phyloP scores from a whole-genome alignment of 2,888 invertebrate genomes.

The Liposcelis brunnea region DNA sequence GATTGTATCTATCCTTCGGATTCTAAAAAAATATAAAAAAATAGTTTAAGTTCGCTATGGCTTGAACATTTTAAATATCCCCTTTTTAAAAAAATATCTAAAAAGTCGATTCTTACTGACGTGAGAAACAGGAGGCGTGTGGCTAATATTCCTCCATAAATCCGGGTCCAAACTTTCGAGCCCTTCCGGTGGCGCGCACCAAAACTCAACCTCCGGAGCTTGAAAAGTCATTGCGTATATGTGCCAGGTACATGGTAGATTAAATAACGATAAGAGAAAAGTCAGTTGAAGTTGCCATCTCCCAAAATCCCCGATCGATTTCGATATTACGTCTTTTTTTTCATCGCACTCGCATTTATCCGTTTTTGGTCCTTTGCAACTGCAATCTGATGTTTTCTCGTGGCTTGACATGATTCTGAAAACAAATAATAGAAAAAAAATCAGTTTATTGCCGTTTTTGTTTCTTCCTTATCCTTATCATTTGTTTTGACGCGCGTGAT shows the following conservation, averaged over 20 bases:
- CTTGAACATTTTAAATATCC: too few relatives aligned
- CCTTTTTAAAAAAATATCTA: too few relatives aligned
- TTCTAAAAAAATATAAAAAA: conserved; percentile 15
- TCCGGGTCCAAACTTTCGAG: conserved; percentile 34
- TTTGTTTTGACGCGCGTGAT: too few relatives aligned
- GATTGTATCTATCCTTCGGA: conserved; percentile 29
- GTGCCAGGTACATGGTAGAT: conserved; percentile 66
- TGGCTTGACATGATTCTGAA: too few relatives aligned
- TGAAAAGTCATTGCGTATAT: conserved; percentile 61
- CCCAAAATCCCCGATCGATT: conserved; percentile 55
- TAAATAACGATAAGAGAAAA: conserved; percentile 53
- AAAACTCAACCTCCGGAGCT: conserved; percentile 44
- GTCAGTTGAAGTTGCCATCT: conserved; percentile 60
- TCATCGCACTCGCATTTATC: neutral
- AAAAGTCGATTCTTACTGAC: conserved; percentile 7
- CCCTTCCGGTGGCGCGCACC: conserved; percentile 47
- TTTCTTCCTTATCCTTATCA: too few relatives aligned
- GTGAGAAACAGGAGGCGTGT: conserved; percentile 19
- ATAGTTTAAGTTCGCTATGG: neutral
- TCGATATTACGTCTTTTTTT: conserved; percentile 36
- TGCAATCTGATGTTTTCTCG: too few relatives aligned
- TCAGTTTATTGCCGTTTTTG: too few relatives aligned
- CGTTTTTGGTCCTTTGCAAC: too few relatives aligned
- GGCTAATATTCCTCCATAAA: conserved; percentile 49
- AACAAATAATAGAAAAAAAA: too few relatives aligned